Evolutionary conservation across 2,888 invertebrate genomes (phyloP).

Genomic region (Tetheella fluctuosa): DNA sequence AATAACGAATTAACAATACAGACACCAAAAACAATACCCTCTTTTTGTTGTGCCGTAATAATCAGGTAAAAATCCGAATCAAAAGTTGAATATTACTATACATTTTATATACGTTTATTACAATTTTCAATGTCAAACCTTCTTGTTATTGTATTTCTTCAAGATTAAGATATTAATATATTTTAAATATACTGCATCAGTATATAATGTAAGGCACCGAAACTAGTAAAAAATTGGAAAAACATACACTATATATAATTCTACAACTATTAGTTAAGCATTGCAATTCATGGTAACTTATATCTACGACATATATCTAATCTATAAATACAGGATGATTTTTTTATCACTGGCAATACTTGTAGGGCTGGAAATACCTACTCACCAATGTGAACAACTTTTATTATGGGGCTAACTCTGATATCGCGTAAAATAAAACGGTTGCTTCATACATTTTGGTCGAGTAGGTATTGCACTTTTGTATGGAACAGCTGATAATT

Average conservation of each 20-base stretch:
- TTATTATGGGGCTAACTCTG: too few species aligned
- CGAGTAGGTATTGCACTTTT: too few species aligned
- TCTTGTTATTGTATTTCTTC: neutral
- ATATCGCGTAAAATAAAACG: too few species aligned
- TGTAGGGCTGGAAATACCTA: too few species aligned
- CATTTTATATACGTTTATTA: neutral
- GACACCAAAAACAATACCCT: constrained; percentile 35
- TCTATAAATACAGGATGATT: too few species aligned
- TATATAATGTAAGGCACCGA: constrained; percentile 1
- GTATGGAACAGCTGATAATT: too few species aligned
- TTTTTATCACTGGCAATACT: too few species aligned
- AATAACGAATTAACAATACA: constrained; percentile 31
- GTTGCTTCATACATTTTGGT: too few species aligned
- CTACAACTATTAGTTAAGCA: constrained; percentile 20
- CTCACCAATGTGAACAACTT: too few species aligned
- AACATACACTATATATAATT: neutral
- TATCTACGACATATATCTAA: constrained; percentile 18
- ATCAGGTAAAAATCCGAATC: neutral
- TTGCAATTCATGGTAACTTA: constrained; percentile 21
- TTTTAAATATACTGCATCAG: neutral
- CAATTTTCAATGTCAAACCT: neutral
- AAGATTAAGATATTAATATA: neutral
- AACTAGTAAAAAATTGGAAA: constrained; percentile 2
- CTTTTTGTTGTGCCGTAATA: constrained; percentile 21
- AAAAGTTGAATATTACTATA: neutral